Evolutionary conservation across 2,797 vertebrate species (phyloP).

Genomic region (Hyperoplus lanceolatus): DNA sequence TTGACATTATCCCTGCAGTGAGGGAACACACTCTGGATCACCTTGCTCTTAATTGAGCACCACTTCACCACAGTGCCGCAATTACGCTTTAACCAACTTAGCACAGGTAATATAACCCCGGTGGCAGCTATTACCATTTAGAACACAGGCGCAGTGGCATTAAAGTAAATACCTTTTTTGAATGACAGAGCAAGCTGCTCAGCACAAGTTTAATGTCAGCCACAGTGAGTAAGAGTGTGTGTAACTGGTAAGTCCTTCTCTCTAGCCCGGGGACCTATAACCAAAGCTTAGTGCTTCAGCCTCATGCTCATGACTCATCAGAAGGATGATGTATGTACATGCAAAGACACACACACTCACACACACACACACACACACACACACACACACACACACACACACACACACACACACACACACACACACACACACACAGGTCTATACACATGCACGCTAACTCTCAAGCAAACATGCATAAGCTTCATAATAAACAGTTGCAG

Average conservation of each 20-base stretch:
- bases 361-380: constrained; percentile 28
- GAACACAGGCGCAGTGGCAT: constrained; percentile 47
- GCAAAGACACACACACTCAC: constrained; percentile 36
- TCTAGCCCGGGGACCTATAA: constrained; percentile 51
- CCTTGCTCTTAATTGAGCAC: constrained; percentile 74
- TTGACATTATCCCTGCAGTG: constrained; percentile 76
- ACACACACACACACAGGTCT: constrained; percentile 32
- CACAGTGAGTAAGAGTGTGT: constrained; percentile 42
- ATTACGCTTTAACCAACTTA: constrained; percentile 63
- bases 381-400: too few species aligned
- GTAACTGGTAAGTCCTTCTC: constrained; percentile 51
- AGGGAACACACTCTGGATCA: constrained; percentile 64
- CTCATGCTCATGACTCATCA: constrained; percentile 76
- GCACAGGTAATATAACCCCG: constrained; percentile 64
- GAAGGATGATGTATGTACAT: constrained; percentile 59
- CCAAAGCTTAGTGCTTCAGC: constrained; percentile 50
- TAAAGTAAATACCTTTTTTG: constrained; percentile 37
- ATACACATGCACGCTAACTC: constrained; percentile 41
- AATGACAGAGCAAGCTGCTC: constrained; percentile 57
- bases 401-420: constrained; percentile 37
- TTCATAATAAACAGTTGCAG: constrained; percentile 47
- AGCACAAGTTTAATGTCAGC: constrained; percentile 58
- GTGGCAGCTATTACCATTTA: constrained; percentile 55
- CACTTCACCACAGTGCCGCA: constrained; percentile 64
- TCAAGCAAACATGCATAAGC: constrained; percentile 49